phyloP scores from a whole-genome alignment of 1,140 invertebrate genomes.

The Drosophila obscura region DNA sequence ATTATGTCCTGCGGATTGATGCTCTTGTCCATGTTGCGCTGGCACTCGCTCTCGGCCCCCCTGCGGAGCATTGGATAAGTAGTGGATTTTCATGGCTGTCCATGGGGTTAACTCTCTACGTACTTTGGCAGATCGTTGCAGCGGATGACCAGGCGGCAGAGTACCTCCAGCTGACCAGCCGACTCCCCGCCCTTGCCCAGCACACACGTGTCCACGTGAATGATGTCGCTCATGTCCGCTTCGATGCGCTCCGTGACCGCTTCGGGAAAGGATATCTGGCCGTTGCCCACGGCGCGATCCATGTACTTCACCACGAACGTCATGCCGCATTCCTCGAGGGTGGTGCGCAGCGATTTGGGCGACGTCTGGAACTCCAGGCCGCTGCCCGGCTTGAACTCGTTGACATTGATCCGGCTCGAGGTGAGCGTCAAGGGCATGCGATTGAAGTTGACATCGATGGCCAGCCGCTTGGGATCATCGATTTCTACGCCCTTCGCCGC shows the following conservation, averaged over 20 bases:
- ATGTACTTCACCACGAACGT: conserved; percentile 18
- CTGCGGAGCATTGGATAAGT: neutral
- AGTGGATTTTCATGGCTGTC: too few relatives aligned
- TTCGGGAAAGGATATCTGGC: conserved; percentile 27
- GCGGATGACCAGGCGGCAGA: conserved; percentile 42
- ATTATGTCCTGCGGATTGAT: conserved; percentile 59
- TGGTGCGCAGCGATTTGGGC: conserved; percentile 12
- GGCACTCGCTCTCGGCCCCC: neutral
- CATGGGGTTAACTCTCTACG: neutral
- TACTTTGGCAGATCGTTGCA: conserved; percentile 30
- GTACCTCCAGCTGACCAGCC: conserved; percentile 40
- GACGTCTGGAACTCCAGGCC: conserved; percentile 13
- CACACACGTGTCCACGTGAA: conserved; percentile 21
- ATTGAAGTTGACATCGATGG: conserved; percentile 36
- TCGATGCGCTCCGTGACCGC: conserved; percentile 27
- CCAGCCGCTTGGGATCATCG: neutral
- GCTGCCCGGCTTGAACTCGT: conserved; percentile 25
- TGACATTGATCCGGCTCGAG: conserved; percentile 50
- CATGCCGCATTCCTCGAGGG: conserved; percentile 37
- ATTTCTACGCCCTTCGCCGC: conserved; percentile 1
- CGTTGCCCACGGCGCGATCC: conserved; percentile 16
- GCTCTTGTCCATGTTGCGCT: conserved; percentile 37
- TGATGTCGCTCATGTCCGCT: conserved; percentile 37
- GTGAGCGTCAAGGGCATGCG: conserved; percentile 12
- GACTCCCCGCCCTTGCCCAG: neutral